phyloP scores from a whole-genome alignment of 2,113 vertebrate species.

The Carettochelys insculpta region DNA sequence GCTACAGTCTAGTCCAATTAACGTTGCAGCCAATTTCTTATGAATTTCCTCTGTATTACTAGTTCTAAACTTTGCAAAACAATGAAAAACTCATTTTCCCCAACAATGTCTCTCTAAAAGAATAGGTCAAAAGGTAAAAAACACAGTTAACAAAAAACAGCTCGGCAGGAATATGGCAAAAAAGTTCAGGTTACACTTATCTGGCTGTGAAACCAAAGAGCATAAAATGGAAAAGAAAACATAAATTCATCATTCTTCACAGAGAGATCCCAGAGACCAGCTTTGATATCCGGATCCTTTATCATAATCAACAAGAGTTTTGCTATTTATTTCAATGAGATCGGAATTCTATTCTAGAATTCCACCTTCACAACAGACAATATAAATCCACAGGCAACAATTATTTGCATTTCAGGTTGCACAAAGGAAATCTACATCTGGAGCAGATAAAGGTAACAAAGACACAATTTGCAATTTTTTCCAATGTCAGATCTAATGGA shows the following conservation, averaged over 20 bases:
- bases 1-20: slow-evolving; percentile 72
- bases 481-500: slow-evolving; percentile 31
- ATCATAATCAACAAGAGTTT: slow-evolving; percentile 38
- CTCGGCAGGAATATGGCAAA: slow-evolving; percentile 16
- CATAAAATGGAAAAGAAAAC: slow-evolving; percentile 48
- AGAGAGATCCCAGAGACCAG: background rate
- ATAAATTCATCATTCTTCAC: slow-evolving; percentile 50
- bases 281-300: slow-evolving; percentile 20
- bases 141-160: slow-evolving; percentile 32
- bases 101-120: slow-evolving; percentile 29
- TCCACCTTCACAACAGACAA: background rate
- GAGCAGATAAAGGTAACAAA: background rate
- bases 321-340: slow-evolving; percentile 24
- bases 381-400: slow-evolving; percentile 3
- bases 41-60: slow-evolving; percentile 30
- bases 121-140: slow-evolving; percentile 50
- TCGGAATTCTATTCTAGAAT: background rate
- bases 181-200: slow-evolving; percentile 49
- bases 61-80: slow-evolving; percentile 54
- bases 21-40: slow-evolving; percentile 57
- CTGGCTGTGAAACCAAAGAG: slow-evolving; percentile 40
- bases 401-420: slow-evolving; percentile 12
- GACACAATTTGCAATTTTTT: background rate
- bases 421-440: slow-evolving; percentile 27
- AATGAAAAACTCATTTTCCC: background rate